phyloP scores from a whole-genome alignment of 2,888 invertebrate genomes.

The Atherix ibis region DNA sequence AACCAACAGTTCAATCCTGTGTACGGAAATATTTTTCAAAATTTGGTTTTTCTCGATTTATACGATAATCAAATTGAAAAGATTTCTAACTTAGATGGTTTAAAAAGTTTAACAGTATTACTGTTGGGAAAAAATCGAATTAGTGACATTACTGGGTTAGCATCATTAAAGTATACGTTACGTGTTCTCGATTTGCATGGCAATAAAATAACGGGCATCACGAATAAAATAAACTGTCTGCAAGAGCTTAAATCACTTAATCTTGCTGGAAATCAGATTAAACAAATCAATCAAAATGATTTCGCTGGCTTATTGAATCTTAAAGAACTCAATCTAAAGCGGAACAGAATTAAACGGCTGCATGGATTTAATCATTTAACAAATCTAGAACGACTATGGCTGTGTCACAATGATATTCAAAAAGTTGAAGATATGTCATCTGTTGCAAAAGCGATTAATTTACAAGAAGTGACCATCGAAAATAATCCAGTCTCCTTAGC shows the following conservation, averaged over 20 bases:
- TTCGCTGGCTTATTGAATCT: slow-evolving; percentile 61
- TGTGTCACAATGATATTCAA: slow-evolving; percentile 38
- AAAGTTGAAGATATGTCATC: slow-evolving; percentile 75
- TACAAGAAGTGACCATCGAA: slow-evolving; percentile 73
- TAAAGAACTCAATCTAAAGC: slow-evolving; percentile 73
- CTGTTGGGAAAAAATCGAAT: slow-evolving; percentile 79
- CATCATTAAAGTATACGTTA: slow-evolving; percentile 39
- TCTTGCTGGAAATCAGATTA: slow-evolving; percentile 81
- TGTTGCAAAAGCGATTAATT: slow-evolving; percentile 56
- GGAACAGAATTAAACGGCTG: slow-evolving; percentile 67
- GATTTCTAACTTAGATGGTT: slow-evolving; percentile 58
- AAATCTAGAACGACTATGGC: slow-evolving; percentile 45
- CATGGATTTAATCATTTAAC: slow-evolving; percentile 65
- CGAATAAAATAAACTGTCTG: slow-evolving; percentile 40
- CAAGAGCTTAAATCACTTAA: slow-evolving; percentile 76
- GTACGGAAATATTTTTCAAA: slow-evolving; percentile 31
- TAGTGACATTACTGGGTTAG: slow-evolving; percentile 25
- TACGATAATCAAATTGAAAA: slow-evolving; percentile 90
- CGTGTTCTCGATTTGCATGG: slow-evolving; percentile 89
- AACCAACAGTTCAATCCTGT: slow-evolving; percentile 24
- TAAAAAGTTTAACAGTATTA: slow-evolving; percentile 68
- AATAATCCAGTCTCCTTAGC: slow-evolving; percentile 67
- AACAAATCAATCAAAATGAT: slow-evolving; percentile 57
- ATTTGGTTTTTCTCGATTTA: slow-evolving; percentile 81
- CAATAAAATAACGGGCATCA: slow-evolving; percentile 53